Base-by-base conservation (phyloP, 2,113 vertebrate genomes). In the Clarias magur region DNA sequence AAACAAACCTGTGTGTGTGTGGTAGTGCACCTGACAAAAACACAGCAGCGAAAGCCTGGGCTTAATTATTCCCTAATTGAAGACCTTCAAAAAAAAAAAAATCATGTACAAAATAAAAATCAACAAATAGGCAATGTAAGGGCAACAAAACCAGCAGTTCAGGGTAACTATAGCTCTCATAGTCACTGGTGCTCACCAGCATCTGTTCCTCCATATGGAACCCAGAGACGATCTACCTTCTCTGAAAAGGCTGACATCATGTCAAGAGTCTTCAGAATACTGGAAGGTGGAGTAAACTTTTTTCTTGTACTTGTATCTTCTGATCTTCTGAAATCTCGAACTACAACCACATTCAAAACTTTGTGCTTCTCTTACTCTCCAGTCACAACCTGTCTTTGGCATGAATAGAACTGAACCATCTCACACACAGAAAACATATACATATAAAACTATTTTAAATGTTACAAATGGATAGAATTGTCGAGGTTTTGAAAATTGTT, bases 131-230 rank as follows among this genome's bases (percentile, higher is more conserved):
- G 2, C 48, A 59, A 62, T 80, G 83, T 86, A 57, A 84, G 88
- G 88, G 86, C 82, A 88, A 63, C 80, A 78, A 85, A 38, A 79
- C n/a, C 70, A 72, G 42, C 68, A 72, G 82, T 78, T 85, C 59
- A 80, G 73, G 60, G 86, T 72, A 60, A 21, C 19, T 21, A 23
- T 78, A 78, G 53, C 63, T n/a, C 38, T 79, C 73, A 72, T 72
- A 27, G 56, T 63, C 83, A 56, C 38, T 42, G 19, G n/a, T 23
- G 9, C n/a, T n/a, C 63, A 42, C 54, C 27, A 68, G 86, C 90
- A 91, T 90, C 87, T 92, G 89, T 82, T 90, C 87, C 27, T 86
- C 88, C 88, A 91, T 88, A 90, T 89, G 88, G 87, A 87, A 79
- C 57, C 83, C 73, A 63, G 54, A 27, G 63, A 68, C 79, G 56